A percentile compares a stretch with the other conserved stretches of the same genome.
Evolutionary conservation across 2,797 vertebrate genomes (phyloP).

Genomic region (Champsocephalus gunnari): DNA sequence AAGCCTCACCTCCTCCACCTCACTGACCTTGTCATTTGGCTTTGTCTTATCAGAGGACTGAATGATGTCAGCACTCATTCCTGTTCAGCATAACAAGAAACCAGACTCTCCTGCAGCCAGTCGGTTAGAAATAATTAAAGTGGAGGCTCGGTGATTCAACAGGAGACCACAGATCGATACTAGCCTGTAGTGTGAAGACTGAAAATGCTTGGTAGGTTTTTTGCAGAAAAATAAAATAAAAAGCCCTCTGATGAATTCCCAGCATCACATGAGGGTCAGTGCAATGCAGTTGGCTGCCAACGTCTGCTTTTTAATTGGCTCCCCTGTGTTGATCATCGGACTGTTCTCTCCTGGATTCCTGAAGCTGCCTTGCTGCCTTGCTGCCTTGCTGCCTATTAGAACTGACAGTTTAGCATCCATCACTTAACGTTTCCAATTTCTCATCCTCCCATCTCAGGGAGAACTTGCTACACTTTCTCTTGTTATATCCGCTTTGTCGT

Average conservation of each 20-base stretch:
- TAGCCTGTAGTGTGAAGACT: conserved; percentile 57
- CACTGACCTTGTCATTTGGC: conserved; percentile 77
- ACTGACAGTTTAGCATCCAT: conserved; percentile 82
- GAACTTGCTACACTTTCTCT: conserved; percentile 51
- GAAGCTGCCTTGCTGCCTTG: conserved; percentile 74
- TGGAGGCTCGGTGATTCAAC: conserved; percentile 69
- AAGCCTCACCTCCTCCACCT: conserved; percentile 72
- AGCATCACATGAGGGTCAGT: conserved; percentile 76
- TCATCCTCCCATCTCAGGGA: conserved; percentile 51
- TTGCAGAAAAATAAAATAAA: conserved; percentile 67
- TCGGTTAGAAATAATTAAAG: conserved; percentile 77
- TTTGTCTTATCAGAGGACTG: conserved; percentile 69
- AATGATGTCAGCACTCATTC: conserved; percentile 72
- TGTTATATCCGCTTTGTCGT: conserved; percentile 56
- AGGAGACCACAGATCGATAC: conserved; percentile 77
- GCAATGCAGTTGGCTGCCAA: conserved; percentile 77
- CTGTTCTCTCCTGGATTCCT: conserved; percentile 76
- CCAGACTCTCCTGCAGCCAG: conserved; percentile 64
- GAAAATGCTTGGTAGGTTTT: conserved; percentile 61
- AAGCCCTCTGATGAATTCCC: conserved; percentile 71
- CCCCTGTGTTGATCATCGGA: conserved; percentile 84
- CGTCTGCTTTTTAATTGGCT: conserved; percentile 85
- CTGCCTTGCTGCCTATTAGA: conserved; percentile 80
- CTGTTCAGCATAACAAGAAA: conserved; percentile 69
- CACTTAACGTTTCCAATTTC: conserved; percentile 73